These are phyloP conservation scores for Epinephelus lanceolatus DNA, from an alignment of 2,113 vertebrate genomes.

Conservation along the genomic window DNA sequence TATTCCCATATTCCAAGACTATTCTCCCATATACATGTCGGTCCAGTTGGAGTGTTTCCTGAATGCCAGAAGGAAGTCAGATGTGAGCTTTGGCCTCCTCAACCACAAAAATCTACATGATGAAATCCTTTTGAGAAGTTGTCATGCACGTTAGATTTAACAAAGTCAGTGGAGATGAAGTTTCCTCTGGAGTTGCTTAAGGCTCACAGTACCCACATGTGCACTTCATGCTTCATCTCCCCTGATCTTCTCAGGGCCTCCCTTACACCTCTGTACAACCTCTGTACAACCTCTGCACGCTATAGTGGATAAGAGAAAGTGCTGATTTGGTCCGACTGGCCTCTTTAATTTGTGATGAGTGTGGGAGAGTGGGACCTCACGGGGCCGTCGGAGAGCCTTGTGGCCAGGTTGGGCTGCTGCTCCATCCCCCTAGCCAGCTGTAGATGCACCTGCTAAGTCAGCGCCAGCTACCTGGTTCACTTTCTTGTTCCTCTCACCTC, in stretches of 20 bases:
- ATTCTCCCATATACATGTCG: neutral
- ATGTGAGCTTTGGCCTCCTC: slow-evolving; percentile 10
- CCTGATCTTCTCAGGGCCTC: slow-evolving; percentile 54
- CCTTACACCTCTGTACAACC: slow-evolving; percentile 49
- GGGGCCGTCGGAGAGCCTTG: slow-evolving; percentile 50
- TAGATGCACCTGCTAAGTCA: slow-evolving; percentile 69
- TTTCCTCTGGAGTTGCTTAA: slow-evolving; percentile 37
- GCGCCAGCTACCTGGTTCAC: slow-evolving; percentile 27
- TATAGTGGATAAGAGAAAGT: slow-evolving; percentile 64
- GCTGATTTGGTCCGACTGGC: slow-evolving; percentile 70
- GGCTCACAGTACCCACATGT: slow-evolving; percentile 48
- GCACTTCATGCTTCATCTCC: slow-evolving; percentile 65
- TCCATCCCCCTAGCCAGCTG: slow-evolving; percentile 61
- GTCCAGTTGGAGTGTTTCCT: neutral
- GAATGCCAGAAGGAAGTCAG: neutral
- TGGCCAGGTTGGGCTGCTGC: slow-evolving; percentile 62
- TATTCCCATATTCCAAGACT: neutral
- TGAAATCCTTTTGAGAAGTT: slow-evolving; percentile 23
- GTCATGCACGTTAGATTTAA: slow-evolving; percentile 7
- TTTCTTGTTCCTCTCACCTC: slow-evolving; percentile 8
- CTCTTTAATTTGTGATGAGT: slow-evolving; percentile 77
- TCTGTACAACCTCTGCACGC: slow-evolving; percentile 49
- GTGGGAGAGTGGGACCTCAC: slow-evolving; percentile 63
- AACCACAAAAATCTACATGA: neutral
- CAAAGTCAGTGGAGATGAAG: slow-evolving; percentile 23